Evolutionary conservation across 2,797 vertebrate species (phyloP).

Genomic region (Sardinella longiceps): DNA sequence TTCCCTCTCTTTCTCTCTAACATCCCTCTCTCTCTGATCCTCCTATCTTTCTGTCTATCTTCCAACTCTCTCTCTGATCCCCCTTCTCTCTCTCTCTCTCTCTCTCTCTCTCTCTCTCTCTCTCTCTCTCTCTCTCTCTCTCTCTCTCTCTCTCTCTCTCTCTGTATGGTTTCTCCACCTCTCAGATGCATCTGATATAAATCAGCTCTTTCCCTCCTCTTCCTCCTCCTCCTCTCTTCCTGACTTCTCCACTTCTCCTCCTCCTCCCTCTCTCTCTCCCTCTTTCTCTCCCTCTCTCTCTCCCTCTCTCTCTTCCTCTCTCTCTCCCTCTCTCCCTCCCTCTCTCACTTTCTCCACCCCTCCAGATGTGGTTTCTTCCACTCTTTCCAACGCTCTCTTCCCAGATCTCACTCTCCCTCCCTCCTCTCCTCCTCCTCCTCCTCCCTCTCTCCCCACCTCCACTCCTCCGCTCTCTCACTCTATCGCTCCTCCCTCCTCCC

Average conservation of each 20-base stretch:
- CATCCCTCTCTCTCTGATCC: background rate
- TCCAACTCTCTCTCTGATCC: slow-evolving; percentile 29
- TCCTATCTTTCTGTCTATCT: background rate
- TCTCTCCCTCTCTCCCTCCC: slow-evolving; percentile 54
- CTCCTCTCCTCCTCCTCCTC: slow-evolving; percentile 22
- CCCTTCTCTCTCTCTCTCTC: background rate
- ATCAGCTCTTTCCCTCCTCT: background rate
- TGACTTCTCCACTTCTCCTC: background rate
- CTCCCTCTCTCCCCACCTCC: slow-evolving; percentile 31
- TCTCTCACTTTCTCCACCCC: slow-evolving; percentile 54
- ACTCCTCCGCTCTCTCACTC: slow-evolving; percentile 17
- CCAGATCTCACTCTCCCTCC: slow-evolving; percentile 25
- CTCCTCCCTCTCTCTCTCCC: slow-evolving; percentile 21
- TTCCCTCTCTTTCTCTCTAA: slow-evolving; percentile 20
- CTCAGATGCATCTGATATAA: background rate
- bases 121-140: slow-evolving; percentile 41
- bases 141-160: background rate
- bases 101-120: background rate
- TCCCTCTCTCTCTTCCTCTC: slow-evolving; percentile 19
- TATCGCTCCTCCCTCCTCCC: background rate
- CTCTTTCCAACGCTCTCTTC: slow-evolving; percentile 28
- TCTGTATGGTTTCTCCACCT: slow-evolving; percentile 9
- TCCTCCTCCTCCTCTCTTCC: slow-evolving; percentile 21
- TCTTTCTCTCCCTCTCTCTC: slow-evolving; percentile 20
- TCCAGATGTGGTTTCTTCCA: slow-evolving; percentile 32